A percentile compares a stretch with the other conserved stretches of the same genome.
These are phyloP conservation scores for Drosophila tsacasi DNA, from an alignment of 1,140 invertebrate species.

Conservation along the genomic window DNA sequence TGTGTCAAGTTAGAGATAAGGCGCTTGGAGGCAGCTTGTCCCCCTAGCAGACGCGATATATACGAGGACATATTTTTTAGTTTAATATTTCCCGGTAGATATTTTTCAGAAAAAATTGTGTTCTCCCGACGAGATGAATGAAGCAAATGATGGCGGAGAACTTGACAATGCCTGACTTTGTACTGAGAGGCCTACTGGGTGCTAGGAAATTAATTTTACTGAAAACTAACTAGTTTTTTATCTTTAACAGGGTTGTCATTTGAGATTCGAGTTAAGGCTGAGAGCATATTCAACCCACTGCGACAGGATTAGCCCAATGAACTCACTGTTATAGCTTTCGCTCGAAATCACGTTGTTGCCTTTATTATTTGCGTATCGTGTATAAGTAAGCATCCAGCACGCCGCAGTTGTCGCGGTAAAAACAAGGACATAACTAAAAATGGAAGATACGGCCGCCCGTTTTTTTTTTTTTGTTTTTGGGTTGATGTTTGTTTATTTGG, in stretches of 20 bases:
- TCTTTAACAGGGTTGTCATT: neutral
- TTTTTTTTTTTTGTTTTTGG: slow-evolving; percentile 40
- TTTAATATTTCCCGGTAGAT: slow-evolving; percentile 9
- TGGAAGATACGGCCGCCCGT: slow-evolving; percentile 28
- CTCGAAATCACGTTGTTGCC: slow-evolving; percentile 35
- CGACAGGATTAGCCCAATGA: neutral
- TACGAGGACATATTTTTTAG: slow-evolving; percentile 57
- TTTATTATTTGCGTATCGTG: slow-evolving; percentile 37
- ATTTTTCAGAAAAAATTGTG: slow-evolving; percentile 8
- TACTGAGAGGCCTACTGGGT: neutral
- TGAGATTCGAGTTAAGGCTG: neutral
- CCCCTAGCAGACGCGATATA: slow-evolving; percentile 54
- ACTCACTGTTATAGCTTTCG: slow-evolving; percentile 6
- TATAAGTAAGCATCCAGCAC: slow-evolving; percentile 26
- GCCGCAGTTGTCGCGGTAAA: slow-evolving; percentile 5
- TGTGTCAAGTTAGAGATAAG: slow-evolving; percentile 64
- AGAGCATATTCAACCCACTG: neutral
- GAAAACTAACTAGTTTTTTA: neutral
- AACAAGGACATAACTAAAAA: slow-evolving; percentile 45
- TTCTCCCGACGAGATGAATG: neutral
- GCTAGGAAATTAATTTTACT: neutral
- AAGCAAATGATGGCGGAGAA: neutral
- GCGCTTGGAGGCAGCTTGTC: slow-evolving; percentile 54
- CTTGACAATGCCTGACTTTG: neutral
- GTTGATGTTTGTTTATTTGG: slow-evolving; percentile 78